These are phyloP conservation scores for Apaloderma vittatum DNA, from an alignment of 2,113 vertebrate species.

Conservation along the genomic window DNA sequence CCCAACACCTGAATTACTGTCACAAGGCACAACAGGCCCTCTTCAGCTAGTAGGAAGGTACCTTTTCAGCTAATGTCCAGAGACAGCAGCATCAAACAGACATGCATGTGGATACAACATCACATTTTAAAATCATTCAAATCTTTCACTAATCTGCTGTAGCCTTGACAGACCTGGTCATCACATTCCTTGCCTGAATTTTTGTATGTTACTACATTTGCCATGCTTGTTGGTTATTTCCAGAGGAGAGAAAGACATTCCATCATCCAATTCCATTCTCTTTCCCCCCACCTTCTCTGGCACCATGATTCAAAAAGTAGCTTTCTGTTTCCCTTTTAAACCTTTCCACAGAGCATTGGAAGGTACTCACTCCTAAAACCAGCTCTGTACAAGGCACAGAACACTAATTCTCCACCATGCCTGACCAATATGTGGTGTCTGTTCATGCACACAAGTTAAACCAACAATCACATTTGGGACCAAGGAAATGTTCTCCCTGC, in stretches of 20 bases:
- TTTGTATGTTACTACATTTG: not conserved
- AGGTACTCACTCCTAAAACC: not conserved
- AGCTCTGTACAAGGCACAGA: not conserved
- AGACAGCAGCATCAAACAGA: not conserved
- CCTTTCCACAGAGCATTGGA: not conserved
- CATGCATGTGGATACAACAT: not conserved
- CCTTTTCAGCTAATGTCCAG: not conserved
- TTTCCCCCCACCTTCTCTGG: not conserved
- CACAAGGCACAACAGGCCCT: not conserved
- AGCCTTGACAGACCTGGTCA: not conserved
- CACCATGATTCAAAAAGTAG: not conserved
- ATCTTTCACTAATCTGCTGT: not conserved
- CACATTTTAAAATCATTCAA: not conserved
- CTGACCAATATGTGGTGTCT: not conserved
- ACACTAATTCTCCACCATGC: not conserved
- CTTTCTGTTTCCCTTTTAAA: not conserved
- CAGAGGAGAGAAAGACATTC: not conserved
- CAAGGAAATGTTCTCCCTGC: not conserved
- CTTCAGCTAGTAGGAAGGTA: not conserved
- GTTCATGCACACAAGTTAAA: not conserved
- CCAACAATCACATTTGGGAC: fast-evolving
- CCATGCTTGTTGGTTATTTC: not conserved
- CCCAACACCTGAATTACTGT: not conserved
- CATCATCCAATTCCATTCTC: not conserved
- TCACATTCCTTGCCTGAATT: not conserved